Evolutionary conservation across 2,888 invertebrate genomes (phyloP), one percentile per base, ranked within the genome.

Genomic region (Tyria jacobaeae): DNA sequence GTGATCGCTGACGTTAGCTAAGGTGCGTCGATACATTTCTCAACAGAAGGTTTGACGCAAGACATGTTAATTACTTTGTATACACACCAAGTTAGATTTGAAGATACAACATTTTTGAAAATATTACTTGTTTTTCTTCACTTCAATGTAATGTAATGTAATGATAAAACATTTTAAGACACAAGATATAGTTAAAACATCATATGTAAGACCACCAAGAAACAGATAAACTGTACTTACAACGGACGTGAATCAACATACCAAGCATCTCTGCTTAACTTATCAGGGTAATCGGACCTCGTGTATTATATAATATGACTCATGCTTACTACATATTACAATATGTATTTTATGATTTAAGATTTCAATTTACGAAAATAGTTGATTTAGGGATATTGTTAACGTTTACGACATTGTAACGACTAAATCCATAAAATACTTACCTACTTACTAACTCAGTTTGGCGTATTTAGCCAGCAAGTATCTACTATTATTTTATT

Each of bases 11-110:
- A 89, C 89, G 90, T 84, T 84, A 80, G 79, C 78, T 81, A 77
- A 78, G 67, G 73, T 76, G 75, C 79, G 80, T 83, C 82, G 81
- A 81, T 85, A 85, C 79, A 82, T 80, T 83, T 83, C 80, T 81
- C 80, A 73, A 44, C 68, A 74, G 79, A 80, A 81, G 75, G 78
- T 86, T 89, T 90, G 89, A 91, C 90, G 90, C 80, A 90, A 85
- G 83, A 82, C 83, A 86, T 83, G 81, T 83, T 88, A 88, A 89
- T 86, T 86, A 86, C 81, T 87, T 77, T 82, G 83, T 77, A 85
- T 80, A 85, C 81, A 80, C 63, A 51, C 49, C n/a, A 57, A 64
- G 67, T 70, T 71, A 74, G 68, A 68, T 68, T 62, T 65, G 62
- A 71, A 68, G 61, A 60, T 68, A 65, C 62, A 63, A 70, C 71